Conservation (phyloP, 2,888 invertebrate genomes). For the Mellilla xanthometata region DNA sequence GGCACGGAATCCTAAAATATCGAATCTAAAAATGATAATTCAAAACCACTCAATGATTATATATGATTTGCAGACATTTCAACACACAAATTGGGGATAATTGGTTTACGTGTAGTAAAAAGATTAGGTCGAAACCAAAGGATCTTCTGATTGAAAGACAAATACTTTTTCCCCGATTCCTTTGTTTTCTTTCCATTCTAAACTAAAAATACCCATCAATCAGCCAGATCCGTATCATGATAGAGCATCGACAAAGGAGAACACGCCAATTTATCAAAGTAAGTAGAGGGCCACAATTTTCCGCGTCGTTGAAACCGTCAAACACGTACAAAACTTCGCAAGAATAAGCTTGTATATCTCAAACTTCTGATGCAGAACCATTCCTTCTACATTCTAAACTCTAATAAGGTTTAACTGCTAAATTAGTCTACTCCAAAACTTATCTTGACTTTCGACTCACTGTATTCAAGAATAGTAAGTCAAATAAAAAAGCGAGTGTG, state of each 20-base stretch:
- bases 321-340: constrained; percentile 24
- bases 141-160: neutral
- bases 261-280: constrained; percentile 19
- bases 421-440: constrained; percentile 17
- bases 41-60: no score
- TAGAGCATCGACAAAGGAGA: constrained; percentile 14
- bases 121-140: neutral
- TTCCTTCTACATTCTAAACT: constrained; percentile 22
- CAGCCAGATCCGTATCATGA: constrained; percentile 10
- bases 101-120: no score
- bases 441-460: constrained; percentile 8
- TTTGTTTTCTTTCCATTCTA: constrained; percentile 3
- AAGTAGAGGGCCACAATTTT: constrained; percentile 12
- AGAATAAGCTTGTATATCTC: constrained; percentile 25
- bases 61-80: no score
- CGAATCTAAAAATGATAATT: no score
- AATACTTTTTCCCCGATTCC: neutral
- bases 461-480: constrained; percentile 26
- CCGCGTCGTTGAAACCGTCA: constrained; percentile 16
- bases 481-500: no score
- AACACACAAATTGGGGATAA: no score
- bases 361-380: constrained; percentile 26
- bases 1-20: no score
- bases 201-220: constrained; percentile 15
- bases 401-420: constrained; percentile 21